A percentile compares a stretch with the other conserved stretches of the same genome.
Conservation (phyloP, 2,888 invertebrate genomes). For the Acrocyrtus sp. region DNA sequence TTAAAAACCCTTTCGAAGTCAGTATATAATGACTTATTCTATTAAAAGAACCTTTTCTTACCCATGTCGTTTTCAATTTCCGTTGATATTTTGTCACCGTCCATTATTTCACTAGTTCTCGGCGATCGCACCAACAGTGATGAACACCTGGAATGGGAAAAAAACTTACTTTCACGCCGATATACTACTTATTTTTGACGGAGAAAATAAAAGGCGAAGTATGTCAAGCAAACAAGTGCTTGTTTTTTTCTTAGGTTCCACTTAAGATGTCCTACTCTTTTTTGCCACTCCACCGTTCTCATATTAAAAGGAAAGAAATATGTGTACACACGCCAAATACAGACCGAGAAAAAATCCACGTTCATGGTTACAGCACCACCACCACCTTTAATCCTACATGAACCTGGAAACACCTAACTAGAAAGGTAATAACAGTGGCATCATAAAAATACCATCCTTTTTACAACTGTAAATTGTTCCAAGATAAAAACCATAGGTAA, state of each 20-base stretch:
- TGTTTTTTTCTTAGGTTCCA: neutral
- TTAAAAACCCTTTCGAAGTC: neutral
- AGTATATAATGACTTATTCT: neutral
- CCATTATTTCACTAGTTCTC: constrained; percentile 58
- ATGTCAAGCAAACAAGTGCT: neutral
- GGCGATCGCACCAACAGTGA: constrained; percentile 78
- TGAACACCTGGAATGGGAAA: constrained; percentile 72
- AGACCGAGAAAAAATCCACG: no score
- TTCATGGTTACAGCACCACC: no score
- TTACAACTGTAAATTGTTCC: no score
- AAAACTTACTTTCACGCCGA: neutral
- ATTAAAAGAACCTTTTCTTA: constrained; percentile 11
- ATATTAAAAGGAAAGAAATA: neutral
- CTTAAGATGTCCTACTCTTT: constrained; percentile 1
- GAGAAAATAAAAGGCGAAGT: neutral
- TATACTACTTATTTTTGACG: neutral
- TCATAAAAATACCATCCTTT: no score
- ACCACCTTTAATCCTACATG: no score
- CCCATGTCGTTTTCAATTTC: constrained; percentile 57
- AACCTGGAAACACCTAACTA: no score
- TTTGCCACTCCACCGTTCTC: neutral
- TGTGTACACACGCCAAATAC: no score
- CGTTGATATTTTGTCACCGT: constrained; percentile 53
- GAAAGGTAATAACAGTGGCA: no score
- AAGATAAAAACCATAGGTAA: no score